Evolutionary conservation across 2,888 invertebrate species (phyloP), one percentile per base, ranked within the genome.

Genomic region (Melipona bicolor): DNA sequence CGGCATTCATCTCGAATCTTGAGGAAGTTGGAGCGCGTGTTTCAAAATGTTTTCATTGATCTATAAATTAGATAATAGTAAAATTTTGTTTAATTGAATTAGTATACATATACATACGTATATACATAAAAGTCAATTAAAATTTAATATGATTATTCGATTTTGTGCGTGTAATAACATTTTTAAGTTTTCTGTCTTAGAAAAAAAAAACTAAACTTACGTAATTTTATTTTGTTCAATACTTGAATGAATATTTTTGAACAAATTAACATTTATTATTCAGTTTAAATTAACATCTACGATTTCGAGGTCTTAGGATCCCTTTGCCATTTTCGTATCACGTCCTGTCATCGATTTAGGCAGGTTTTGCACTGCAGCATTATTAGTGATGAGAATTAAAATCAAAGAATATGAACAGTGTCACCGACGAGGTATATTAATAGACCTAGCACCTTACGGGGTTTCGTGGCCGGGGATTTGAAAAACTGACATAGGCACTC

Each of bases 21-120:
- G 17, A 32, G 59, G 82, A 67, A 61, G 36, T 59, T 27, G 49
- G 59, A 77, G 83, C 82, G 83, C 64, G 83, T 52, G n/a, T 43
- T 83, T 83, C 61, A 75, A 82, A 82, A 13, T 36, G 5, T 3
- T 3, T n/a, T 13, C 36, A 19, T 13, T 21, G 15, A 67, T 59
- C 43, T 4, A 50, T 21, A 19, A 72, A 62, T 54, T 36, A 11
- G 54, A n/a, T n/a, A 71, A 52, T 19, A n/a, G 50, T 32, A 27
- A 11, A 24, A 4, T 17, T 67, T 43, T 24, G 21, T 36, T 50
- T 21, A 24, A 68, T 32, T 21, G n/a, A 64, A 62, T 43, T 3
- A 27, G 59, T 32, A 36, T 32, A 36, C 21, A 56, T 17, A 49
- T 13, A 61, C 32, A 32, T 32, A 32, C 32, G 0, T 32, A 32